Evolutionary conservation across 1,140 invertebrate species (phyloP).

Genomic region (Drosophila sproati): DNA sequence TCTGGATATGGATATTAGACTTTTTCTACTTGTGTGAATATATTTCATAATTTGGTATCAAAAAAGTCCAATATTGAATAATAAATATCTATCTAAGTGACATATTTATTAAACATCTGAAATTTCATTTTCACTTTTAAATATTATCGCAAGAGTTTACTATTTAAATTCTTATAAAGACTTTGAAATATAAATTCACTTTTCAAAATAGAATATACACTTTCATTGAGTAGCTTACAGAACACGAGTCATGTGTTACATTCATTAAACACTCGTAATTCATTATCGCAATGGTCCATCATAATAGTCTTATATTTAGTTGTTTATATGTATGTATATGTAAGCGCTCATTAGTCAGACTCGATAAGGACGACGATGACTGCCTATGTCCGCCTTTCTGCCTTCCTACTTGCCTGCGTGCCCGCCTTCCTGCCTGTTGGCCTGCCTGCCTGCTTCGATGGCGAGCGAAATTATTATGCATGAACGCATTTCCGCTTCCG

Average conservation of each 20-base stretch:
- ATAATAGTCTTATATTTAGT: slow-evolving; percentile 12
- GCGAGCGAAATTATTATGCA: slow-evolving; percentile 54
- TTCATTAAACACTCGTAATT: slow-evolving; percentile 38
- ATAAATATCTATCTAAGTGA: no score
- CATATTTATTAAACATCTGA: no score
- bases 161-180: not conserved
- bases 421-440: slow-evolving; percentile 3
- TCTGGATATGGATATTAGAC: no score
- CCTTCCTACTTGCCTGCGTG: not conserved
- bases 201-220: not conserved
- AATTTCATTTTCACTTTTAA: no score
- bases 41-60: no score
- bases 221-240: not conserved
- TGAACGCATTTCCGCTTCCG: slow-evolving; percentile 69
- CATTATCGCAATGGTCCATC: slow-evolving; percentile 19
- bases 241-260: slow-evolving; percentile 3
- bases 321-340: slow-evolving; percentile 4
- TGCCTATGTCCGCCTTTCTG: not conserved
- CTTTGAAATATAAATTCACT: not conserved
- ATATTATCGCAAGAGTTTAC: not conserved
- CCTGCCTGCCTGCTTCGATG: slow-evolving; percentile 22
- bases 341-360: slow-evolving; percentile 23
- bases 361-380: slow-evolving; percentile 6
- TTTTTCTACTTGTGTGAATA: no score
- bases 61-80: no score